phyloP scores from a whole-genome alignment of 2,888 invertebrate species.

The Drymonia ruficornis region DNA sequence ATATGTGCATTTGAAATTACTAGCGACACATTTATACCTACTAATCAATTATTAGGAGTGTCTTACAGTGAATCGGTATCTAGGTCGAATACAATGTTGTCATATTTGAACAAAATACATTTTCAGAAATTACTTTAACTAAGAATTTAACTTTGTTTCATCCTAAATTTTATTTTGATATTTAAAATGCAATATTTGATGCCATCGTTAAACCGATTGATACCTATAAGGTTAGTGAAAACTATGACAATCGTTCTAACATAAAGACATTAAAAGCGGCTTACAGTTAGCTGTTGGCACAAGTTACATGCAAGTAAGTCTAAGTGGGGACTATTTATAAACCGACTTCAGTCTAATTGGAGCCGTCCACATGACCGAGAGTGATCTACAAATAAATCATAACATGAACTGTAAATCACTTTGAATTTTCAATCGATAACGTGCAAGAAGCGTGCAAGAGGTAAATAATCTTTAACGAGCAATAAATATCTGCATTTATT shows the following conservation, averaged over 20 bases:
- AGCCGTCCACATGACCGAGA: slow-evolving; percentile 63
- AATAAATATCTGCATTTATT: slow-evolving; percentile 4
- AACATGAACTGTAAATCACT: slow-evolving; percentile 37
- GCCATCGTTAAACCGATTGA: neutral
- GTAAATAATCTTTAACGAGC: slow-evolving; percentile 10
- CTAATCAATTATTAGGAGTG: neutral
- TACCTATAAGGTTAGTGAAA: too few species aligned
- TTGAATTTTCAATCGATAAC: slow-evolving; percentile 16
- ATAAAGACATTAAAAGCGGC: slow-evolving; percentile 1
- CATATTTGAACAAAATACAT: too few species aligned
- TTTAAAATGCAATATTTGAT: neutral
- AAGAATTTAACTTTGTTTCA: neutral
- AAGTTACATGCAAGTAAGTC: slow-evolving; percentile 63
- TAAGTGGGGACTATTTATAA: slow-evolving; percentile 77
- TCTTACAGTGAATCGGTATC: neutral
- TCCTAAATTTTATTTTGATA: neutral
- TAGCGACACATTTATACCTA: neutral
- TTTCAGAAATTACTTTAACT: neutral
- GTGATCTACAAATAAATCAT: slow-evolving; percentile 64
- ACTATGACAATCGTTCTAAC: neutral
- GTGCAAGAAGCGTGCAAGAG: neutral
- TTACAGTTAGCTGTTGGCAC: slow-evolving; percentile 42
- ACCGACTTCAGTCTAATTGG: slow-evolving; percentile 67
- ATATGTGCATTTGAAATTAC: neutral
- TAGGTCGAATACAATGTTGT: neutral